Evolutionary conservation across 2,797 vertebrate genomes (phyloP).

Genomic region (Chaenodraco wilsoni): DNA sequence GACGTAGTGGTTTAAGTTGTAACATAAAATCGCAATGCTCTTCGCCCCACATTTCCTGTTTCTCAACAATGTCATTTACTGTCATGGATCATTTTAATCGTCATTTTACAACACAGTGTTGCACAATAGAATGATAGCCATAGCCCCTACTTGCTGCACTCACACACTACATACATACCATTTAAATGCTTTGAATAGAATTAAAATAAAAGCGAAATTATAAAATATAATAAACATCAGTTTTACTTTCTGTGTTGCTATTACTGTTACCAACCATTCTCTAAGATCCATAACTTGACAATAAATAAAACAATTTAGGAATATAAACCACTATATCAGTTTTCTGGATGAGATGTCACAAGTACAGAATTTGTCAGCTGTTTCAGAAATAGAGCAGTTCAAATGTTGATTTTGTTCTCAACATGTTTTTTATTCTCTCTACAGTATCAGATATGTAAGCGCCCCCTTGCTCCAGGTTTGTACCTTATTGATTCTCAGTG

Average conservation of each 20-base stretch:
- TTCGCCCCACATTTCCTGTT: not conserved
- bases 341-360: not conserved
- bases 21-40: not conserved
- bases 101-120: not conserved
- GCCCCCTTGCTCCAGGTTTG: conserved; percentile 33
- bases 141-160: not conserved
- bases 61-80: not conserved
- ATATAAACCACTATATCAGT: not conserved
- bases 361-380: not conserved
- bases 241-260: not conserved
- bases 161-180: not conserved
- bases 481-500: not conserved
- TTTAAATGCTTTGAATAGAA: not conserved
- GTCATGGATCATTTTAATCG: not conserved
- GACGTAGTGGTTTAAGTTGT: too few species aligned
- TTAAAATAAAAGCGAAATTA: not conserved
- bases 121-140: not conserved
- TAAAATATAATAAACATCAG: not conserved
- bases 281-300: not conserved
- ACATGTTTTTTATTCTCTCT: not conserved
- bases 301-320: not conserved
- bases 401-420: not conserved
- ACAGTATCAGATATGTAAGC: conserved; percentile 50
- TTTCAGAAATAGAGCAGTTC: not conserved
- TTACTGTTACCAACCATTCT: too few species aligned